A percentile compares a stretch with the other conserved stretches of the same genome.
Evolutionary conservation across 92 coral and sea anemone species (phyloP).

Genomic region (Epizoanthus rinbou): DNA sequence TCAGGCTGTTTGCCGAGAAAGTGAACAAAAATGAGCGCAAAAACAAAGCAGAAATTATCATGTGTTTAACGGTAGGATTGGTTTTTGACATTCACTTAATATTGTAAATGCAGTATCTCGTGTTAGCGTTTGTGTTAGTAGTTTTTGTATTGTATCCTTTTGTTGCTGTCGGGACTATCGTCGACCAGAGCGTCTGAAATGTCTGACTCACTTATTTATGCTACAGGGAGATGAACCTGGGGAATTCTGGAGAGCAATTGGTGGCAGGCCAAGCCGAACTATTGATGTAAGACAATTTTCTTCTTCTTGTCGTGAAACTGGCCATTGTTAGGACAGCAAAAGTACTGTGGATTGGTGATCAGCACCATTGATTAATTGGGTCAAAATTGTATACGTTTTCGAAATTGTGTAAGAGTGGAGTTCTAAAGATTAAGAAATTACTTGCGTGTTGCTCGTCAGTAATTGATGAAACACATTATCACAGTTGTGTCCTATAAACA

Average conservation of each 20-base stretch:
- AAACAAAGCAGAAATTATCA: slow-evolving; percentile 87
- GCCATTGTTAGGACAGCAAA: not conserved
- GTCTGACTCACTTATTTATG: not conserved
- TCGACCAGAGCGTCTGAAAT: not conserved
- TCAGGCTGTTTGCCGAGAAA: slow-evolving; percentile 90
- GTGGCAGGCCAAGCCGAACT: slow-evolving; percentile 76
- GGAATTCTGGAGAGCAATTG: slow-evolving; percentile 86
- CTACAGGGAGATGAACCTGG: slow-evolving; percentile 89
- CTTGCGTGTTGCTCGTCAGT: too few species aligned
- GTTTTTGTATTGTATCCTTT: too few species aligned
- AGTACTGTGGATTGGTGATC: not conserved
- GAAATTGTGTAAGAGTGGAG: too few species aligned
- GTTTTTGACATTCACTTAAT: not conserved
- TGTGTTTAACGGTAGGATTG: slow-evolving; percentile 81
- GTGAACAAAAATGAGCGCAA: slow-evolving; percentile 96
- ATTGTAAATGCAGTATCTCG: not conserved
- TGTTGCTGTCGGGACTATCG: too few species aligned
- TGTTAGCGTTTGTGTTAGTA: too few species aligned
- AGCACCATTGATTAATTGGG: not conserved
- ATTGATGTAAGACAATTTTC: slow-evolving; percentile 53
- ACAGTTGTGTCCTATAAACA: too few species aligned
- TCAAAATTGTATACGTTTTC: not conserved
- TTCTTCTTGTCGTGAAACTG: not conserved
- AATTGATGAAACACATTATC: too few species aligned
- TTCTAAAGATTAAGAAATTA: too few species aligned